Conservation (phyloP, 1,140 invertebrate species). For the Drosophila pseudoobscura region DNA sequence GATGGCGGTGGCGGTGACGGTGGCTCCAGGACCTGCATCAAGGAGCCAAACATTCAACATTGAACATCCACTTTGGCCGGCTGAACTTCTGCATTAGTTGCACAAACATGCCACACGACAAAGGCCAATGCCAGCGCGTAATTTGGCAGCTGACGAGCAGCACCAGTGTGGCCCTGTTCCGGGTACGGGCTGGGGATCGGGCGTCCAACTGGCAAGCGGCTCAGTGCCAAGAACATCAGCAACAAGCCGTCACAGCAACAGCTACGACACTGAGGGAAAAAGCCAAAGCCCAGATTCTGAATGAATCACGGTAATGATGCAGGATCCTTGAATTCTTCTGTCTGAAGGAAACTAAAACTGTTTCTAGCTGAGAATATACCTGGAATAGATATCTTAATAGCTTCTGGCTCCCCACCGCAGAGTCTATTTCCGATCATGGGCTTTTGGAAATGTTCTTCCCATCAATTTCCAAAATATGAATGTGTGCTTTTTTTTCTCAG, state of each 20-base stretch:
- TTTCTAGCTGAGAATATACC: no score
- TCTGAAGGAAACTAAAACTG: no score
- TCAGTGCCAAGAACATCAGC: constrained; percentile 54
- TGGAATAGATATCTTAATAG: no score
- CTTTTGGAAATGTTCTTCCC: no score
- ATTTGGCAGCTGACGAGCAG: no score
- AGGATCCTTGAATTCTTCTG: background rate
- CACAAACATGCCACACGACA: background rate
- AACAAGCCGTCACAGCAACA: constrained; percentile 45
- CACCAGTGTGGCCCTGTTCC: constrained; percentile 32
- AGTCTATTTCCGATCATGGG: no score
- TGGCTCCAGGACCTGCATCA: background rate
- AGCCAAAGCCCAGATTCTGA: no score
- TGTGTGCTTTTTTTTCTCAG: background rate
- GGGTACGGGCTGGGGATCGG: constrained; percentile 40
- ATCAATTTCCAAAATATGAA: no score
- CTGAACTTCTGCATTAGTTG: no score
- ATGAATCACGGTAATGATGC: constrained; percentile 9
- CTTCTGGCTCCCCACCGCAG: no score
- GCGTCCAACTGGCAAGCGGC: constrained; percentile 43
- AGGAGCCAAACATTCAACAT: background rate
- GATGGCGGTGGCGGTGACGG: background rate
- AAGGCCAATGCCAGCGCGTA: background rate
- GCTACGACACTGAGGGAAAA: constrained; percentile 7
- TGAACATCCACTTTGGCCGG: no score